Conservation (phyloP, 2,113 vertebrate species). For the Pseudorhombus dupliciocellatus region DNA sequence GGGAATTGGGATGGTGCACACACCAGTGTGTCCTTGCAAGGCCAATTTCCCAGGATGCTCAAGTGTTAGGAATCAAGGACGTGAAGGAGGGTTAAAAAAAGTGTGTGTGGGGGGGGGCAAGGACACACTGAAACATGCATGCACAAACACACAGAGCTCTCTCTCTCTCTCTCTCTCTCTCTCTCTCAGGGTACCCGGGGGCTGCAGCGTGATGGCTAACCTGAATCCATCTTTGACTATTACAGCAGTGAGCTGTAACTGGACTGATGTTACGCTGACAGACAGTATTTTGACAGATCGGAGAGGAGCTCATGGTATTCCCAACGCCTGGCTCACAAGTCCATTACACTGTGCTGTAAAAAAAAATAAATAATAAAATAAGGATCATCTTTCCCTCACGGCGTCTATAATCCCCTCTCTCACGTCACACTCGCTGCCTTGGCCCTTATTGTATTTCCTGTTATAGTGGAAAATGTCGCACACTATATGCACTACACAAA, state of each 20-base stretch:
- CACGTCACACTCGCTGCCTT: constrained; percentile 11
- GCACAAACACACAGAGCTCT: background rate
- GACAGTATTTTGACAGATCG: constrained; percentile 21
- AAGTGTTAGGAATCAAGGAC: constrained; percentile 67
- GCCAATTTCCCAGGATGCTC: constrained; percentile 69
- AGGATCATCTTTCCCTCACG: constrained; percentile 1
- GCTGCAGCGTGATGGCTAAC: constrained; percentile 42
- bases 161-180: background rate
- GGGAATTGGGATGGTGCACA: background rate
- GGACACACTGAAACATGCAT: constrained; percentile 14
- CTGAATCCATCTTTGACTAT: constrained; percentile 50
- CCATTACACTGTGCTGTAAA: constrained; percentile 13
- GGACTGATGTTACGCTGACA: constrained; percentile 24
- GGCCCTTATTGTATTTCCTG: constrained; percentile 2
- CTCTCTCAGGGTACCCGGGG: background rate
- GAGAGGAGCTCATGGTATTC: constrained; percentile 5
- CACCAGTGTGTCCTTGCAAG: constrained; percentile 70
- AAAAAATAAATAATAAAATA: background rate
- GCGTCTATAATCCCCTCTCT: background rate
- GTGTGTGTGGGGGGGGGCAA: too few species aligned
- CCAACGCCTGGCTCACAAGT: constrained; percentile 15
- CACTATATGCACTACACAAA: background rate
- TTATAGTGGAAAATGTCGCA: constrained; percentile 10
- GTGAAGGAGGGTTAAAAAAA: constrained; percentile 43
- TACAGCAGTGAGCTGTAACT: constrained; percentile 29